Evolutionary conservation across 2,113 vertebrate species (phyloP), one percentile per base, ranked within the genome.

Genomic region (Pseudorhombus dupliciocellatus): DNA sequence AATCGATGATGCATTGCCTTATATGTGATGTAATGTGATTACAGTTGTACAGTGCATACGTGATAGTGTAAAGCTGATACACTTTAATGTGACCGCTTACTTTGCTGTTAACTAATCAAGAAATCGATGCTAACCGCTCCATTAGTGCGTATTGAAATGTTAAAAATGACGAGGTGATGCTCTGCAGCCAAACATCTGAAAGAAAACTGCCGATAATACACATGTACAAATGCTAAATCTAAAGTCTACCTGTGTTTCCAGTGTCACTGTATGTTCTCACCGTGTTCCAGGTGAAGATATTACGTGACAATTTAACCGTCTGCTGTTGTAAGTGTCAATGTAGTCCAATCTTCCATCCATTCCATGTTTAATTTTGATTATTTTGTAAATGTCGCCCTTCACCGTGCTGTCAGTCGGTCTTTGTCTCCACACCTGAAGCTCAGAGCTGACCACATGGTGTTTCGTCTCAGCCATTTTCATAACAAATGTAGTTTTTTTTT

Each of bases 1-100:
- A 55, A 75, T 76, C 31, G 79, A 53, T 72, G 64, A 86, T 73
- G 54, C 79, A 82, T 86, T 90, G 90, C 88, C 89, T 93, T 91
- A 91, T 88, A 74, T 85, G 66, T 84, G 71, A 81, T 68, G 31
- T 84, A 77, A 81, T 51, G 40, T 78, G 69, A 76, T 30, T 18
- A 54, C 44, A 70, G 34, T 55, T 66, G 68, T 64, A 44, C 57
- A 30, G 61, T 48, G 60, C 63, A 73, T 66, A 75, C 46, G 53
- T 61, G 44, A 68, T 70, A 64, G 74, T 84, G 31, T 67, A 73
- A 72, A 50, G 42, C 59, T 53, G 20, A 72, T 51, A 31, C 46
- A 73, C 52, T 28, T 72, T 56, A 77, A 76, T 51, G 40, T 69
- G 52, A 82, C 24, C 22, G 48, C n/a, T 54, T 42, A 26, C 52